These are phyloP conservation scores for Dryocosmus kuriphilus DNA, from an alignment of 2,888 invertebrate species.

Conservation along the genomic window DNA sequence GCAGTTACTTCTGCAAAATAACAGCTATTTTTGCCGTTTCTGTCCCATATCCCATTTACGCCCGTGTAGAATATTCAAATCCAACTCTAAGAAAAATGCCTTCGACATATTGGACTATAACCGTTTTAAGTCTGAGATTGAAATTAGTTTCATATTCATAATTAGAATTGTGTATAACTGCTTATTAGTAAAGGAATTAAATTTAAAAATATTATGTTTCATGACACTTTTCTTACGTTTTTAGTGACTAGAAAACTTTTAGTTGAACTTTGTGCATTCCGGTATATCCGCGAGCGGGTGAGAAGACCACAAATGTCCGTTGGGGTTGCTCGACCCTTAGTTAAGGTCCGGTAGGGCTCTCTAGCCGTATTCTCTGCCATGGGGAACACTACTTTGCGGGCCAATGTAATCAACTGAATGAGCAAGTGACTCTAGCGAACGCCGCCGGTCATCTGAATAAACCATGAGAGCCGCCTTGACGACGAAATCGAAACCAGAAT, in stretches of 20 bases:
- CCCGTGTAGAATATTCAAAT: no score
- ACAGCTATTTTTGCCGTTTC: no score
- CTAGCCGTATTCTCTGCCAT: slow-evolving; percentile 16
- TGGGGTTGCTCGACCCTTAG: slow-evolving; percentile 37
- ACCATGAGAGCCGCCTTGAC: slow-evolving; percentile 71
- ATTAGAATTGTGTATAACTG: no score
- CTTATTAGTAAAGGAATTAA: neutral
- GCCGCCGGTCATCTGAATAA: slow-evolving; percentile 69
- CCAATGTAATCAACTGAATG: slow-evolving; percentile 72
- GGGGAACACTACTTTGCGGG: slow-evolving; percentile 56
- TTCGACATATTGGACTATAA: no score
- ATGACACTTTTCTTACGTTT: neutral
- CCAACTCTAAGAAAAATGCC: no score
- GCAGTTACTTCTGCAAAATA: no score
- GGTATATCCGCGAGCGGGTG: neutral
- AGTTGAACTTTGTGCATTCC: neutral
- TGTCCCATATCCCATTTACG: no score
- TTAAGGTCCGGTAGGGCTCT: slow-evolving; percentile 29
- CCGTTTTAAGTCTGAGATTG: no score
- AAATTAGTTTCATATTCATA: no score
- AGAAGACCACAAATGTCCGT: neutral
- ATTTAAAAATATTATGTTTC: neutral
- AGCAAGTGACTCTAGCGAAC: slow-evolving; percentile 70
- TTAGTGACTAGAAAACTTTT: neutral
- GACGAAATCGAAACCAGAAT: slow-evolving; percentile 65